Conservation (phyloP, 2,797 vertebrate genomes). For the Acrossocheilus fasciatus region DNA sequence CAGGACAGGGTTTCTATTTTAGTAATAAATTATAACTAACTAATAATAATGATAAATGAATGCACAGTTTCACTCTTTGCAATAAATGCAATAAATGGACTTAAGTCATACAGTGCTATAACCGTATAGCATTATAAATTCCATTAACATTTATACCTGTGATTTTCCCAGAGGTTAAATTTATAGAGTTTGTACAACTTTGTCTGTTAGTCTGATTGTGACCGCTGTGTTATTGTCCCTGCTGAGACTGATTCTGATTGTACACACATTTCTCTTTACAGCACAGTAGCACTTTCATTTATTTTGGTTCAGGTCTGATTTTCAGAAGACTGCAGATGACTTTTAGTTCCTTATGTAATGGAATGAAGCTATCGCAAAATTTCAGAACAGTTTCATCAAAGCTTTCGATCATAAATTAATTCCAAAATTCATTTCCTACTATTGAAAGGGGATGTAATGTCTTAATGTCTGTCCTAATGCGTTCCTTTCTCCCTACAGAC, state of each 20-base stretch:
- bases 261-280: slow-evolving; percentile 3
- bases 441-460: slow-evolving; percentile 22
- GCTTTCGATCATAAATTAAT: slow-evolving; percentile 29
- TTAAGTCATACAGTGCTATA: not conserved
- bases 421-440: not conserved
- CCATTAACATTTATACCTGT: not conserved
- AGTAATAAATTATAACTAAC: not conserved
- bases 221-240: slow-evolving; percentile 1
- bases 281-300: slow-evolving; percentile 52
- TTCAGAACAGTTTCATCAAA: slow-evolving; percentile 52
- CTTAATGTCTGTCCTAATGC: slow-evolving; percentile 41
- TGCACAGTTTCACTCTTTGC: not conserved
- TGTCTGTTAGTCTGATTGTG: not conserved
- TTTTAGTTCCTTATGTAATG: slow-evolving; percentile 32
- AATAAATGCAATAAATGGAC: not conserved
- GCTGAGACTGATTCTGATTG: not conserved
- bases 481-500: slow-evolving; percentile 76
- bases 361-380: not conserved
- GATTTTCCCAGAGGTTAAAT: slow-evolving; percentile 15
- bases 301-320: slow-evolving; percentile 62
- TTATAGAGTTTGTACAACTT: not conserved
- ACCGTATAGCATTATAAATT: not conserved
- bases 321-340: slow-evolving; percentile 49
- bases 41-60: not conserved
- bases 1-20: not conserved